phyloP scores from a whole-genome alignment of 2,113 vertebrate species.

The Bos taurus region DNA sequence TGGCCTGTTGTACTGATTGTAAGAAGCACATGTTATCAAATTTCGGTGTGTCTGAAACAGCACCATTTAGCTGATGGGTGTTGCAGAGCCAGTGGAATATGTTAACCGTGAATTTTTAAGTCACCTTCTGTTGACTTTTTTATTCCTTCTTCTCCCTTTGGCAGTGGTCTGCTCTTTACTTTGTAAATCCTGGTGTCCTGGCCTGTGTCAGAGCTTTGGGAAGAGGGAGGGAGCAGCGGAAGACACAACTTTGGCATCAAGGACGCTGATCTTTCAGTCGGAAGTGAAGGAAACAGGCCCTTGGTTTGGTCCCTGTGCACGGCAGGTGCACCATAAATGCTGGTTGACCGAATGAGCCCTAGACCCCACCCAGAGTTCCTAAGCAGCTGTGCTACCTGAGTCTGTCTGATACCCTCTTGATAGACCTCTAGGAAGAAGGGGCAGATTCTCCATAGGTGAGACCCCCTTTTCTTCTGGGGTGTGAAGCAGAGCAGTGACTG shows the following conservation, averaged over 20 bases:
- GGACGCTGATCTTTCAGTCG: not conserved
- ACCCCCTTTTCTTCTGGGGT: not conserved
- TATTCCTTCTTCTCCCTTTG: not conserved
- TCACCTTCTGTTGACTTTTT: not conserved
- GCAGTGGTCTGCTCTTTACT: not conserved
- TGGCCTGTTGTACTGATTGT: not conserved
- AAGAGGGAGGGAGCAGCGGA: not conserved
- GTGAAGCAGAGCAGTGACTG: not conserved
- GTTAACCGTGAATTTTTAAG: not conserved
- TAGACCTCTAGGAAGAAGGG: not conserved
- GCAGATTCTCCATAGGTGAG: not conserved
- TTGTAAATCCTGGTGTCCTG: not conserved
- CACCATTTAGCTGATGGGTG: not conserved
- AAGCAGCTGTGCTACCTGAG: not conserved
- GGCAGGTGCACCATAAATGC: not conserved
- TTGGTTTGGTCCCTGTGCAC: not conserved
- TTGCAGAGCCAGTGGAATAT: not conserved
- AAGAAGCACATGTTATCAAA: not conserved
- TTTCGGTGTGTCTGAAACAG: not conserved
- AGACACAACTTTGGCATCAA: not conserved
- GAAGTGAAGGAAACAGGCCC: not conserved
- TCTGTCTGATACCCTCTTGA: not conserved
- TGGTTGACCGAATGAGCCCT: not conserved
- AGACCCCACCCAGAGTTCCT: not conserved
- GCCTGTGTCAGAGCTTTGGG: not conserved